These are phyloP conservation scores for Drosophila aff. DNA, from an alignment of 1,140 invertebrate species.

Conservation along the genomic window DNA sequence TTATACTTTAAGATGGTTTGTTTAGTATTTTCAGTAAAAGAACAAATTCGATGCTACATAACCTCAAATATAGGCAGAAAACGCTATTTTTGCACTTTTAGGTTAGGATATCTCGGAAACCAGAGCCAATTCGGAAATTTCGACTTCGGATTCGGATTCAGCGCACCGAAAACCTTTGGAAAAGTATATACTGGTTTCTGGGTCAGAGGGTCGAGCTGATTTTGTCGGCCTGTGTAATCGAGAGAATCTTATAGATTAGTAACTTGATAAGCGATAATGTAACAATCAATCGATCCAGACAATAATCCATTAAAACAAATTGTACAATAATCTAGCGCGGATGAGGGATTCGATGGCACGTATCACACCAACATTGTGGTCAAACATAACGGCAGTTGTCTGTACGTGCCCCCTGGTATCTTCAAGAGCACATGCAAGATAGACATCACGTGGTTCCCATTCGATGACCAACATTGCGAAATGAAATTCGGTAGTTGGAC, in stretches of 20 bases:
- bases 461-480: constrained; percentile 98
- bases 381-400: constrained; percentile 96
- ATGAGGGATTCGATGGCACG: constrained; percentile 98
- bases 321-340: constrained; percentile 91
- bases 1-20: no score
- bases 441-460: constrained; percentile 99
- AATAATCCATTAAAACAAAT: constrained; percentile 80
- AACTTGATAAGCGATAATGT: constrained; percentile 30
- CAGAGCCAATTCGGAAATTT: no score
- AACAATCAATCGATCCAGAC: constrained; percentile 50
- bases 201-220: no score
- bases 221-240: no score
- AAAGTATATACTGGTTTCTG: no score
- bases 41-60: no score
- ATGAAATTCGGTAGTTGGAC: constrained; percentile 99
- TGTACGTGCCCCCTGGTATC: constrained; percentile 98
- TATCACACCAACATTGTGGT: constrained; percentile 99
- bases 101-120: no score
- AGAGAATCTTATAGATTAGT: constrained; percentile 13
- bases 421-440: constrained; percentile 99
- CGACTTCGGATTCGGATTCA: no score
- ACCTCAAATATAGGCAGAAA: no score
- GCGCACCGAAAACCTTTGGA: no score
- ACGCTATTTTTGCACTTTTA: no score
- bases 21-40: no score